Evolutionary conservation across 2,888 invertebrate genomes (phyloP), one percentile per base, ranked within the genome.

Genomic region (Lamellibrachia columna): DNA sequence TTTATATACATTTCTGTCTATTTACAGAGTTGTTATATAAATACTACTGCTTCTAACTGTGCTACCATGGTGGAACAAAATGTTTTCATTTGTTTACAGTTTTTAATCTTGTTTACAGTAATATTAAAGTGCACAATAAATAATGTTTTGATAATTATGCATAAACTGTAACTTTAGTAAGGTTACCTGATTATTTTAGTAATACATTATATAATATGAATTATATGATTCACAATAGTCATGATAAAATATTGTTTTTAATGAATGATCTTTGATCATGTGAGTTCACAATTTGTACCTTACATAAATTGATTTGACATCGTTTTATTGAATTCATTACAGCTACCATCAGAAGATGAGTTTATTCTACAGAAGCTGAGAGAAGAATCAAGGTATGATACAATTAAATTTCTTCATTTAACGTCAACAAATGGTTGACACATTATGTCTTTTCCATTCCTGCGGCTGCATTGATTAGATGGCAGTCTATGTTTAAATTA

Each of bases 291-390:
- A 58, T n/a, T 28, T 11, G 0, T 53, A 53, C 52, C 15, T 22
- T 53, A 53, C 91, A 0, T 11, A 58, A 92, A 55, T 75, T 90
- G 28, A 11, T 4, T 92, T 91, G 90, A 60, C 75, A 52, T 75
- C 15, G 11, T 75, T 92, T 4, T 91, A n/a, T 52, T 90, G 55
- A 90, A 93, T 52, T 92, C 53, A 55, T 95, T 95, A 91, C 94
- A 96, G 96, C 96, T 98, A 2, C 98, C 98, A 0, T 97, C 97
- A 92, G 97, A 98, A 92, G 98, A 98, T 94, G 98, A 98, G 95
- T 97, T 98, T 7, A 94, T 98, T 4, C 97, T 98, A 1, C 98
- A 98, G 95, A 98, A 98, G 96, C 96, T 99, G 90, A 97, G 98
- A 93, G 98, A 99, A 96, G 99, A 99, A 96, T 98, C 98, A 0